Conservation (phyloP, 2,888 invertebrate species). For the Ashinkailepas kermadecensis region DNA sequence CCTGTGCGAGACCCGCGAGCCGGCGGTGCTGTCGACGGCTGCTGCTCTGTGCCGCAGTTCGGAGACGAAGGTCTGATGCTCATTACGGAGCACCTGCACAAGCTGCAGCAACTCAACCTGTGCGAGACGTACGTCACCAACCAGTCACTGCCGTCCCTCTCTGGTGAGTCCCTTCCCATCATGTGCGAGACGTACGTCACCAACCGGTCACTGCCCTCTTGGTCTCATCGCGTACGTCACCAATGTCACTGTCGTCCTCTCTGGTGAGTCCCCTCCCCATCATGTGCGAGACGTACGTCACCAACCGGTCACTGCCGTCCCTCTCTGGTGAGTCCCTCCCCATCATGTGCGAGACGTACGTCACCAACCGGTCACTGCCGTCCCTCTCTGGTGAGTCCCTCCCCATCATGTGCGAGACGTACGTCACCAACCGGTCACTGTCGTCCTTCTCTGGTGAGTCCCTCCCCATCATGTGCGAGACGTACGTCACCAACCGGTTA, state of each 20-base stretch:
- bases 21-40: no score
- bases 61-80: constrained; percentile 67
- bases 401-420: no score
- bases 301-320: constrained; percentile 67
- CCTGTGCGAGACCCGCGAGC: no score
- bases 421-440: no score
- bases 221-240: not conserved
- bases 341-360: not conserved
- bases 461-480: no score
- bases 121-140: constrained; percentile 77
- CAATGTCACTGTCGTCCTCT: not conserved
- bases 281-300: constrained; percentile 72
- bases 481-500: no score
- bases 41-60: constrained; percentile 49
- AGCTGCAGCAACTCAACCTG: constrained; percentile 68
- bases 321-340: constrained; percentile 54
- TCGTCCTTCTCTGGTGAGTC: no score
- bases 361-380: no score
- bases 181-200: no score
- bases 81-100: constrained; percentile 68
- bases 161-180: constrained; percentile 49
- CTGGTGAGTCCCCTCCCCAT: constrained; percentile 43
- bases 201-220: not conserved
- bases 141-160: constrained; percentile 63
- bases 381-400: no score